Evolutionary conservation across 2,888 invertebrate species (phyloP), one percentile per base, ranked within the genome.

Genomic region (Rhorus exstirpatorius): DNA sequence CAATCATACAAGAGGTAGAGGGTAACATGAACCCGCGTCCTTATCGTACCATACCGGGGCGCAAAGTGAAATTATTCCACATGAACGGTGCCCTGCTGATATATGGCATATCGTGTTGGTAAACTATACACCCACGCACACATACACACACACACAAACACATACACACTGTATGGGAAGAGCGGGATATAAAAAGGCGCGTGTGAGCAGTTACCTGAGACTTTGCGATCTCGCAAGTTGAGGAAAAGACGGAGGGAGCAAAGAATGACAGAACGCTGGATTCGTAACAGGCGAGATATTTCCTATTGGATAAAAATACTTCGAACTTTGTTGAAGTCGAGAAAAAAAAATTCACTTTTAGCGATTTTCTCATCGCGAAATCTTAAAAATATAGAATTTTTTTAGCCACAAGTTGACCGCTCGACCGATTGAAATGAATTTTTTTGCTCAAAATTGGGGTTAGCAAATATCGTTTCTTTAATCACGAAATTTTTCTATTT

Each of bases 41-140:
- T 91, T 91, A 91, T 91, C 89, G 86, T 72, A 67, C 70, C 49
- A 70, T 53, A 75, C 51, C 76, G 76, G 82, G 38, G 84, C 85
- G 91, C 88, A 91, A 91, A 91, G 91, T 91, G 91, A 91, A 91
- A 91, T 91, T 91, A 91, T 91, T 91, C 88, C 88, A 89, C 87
- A 88, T 88, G 86, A 90, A 86, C 87, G 88, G 58, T 79, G 81
- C 86, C 86, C 87, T 82, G 83, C 84, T 86, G 89, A 90, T 89
- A 86, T 65, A 70, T 79, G 35, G 79, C 44, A 44, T 68, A 74
- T 46, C 79, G 68, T 60, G 65, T 35, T 21, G 49, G 53, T 17
- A 21, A 19, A n/a, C 21, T 68, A 10, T 76, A 55, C 61, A 60
- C 35, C 65, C 24, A 55, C 51, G 31, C 19, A 31, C 3, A 31